Evolutionary conservation across 30 jellyfish, hydroid and myxozoan species (phyloP).

Genomic region (Phacellophora camtschatica): DNA sequence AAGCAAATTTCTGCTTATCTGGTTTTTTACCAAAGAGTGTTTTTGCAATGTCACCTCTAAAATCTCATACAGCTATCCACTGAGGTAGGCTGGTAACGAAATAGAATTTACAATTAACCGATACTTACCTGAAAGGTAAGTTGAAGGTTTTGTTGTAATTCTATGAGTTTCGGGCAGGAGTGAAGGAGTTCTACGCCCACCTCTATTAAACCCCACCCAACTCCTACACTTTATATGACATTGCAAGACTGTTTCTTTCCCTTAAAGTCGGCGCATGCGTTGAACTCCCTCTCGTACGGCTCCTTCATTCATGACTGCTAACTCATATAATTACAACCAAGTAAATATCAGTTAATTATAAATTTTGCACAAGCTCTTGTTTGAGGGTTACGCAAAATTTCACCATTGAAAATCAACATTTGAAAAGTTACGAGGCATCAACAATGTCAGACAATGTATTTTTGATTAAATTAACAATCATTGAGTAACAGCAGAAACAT

Average conservation of each 20-base stretch:
- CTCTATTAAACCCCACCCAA: constrained; percentile 19
- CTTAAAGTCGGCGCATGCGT: constrained; percentile 6
- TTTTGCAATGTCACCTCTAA: constrained; percentile 43
- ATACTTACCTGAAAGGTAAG: too few relatives aligned
- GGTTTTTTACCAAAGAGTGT: background rate
- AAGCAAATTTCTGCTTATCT: background rate
- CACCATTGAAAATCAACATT: too few relatives aligned
- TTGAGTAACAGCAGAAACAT: too few relatives aligned
- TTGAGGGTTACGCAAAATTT: too few relatives aligned
- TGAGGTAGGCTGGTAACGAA: constrained; percentile 39
- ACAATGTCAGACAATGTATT: too few relatives aligned
- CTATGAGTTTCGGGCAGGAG: constrained; percentile 73
- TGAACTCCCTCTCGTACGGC: constrained; percentile 31
- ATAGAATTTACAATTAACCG: constrained; percentile 47
- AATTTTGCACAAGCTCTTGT: too few relatives aligned
- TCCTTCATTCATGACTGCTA: constrained; percentile 57
- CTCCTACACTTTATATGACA: constrained; percentile 1
- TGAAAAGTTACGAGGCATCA: too few relatives aligned
- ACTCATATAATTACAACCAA: constrained; percentile 57
- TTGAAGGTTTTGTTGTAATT: constrained; percentile 49
- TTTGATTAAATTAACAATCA: too few relatives aligned
- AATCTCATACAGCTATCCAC: constrained; percentile 57
- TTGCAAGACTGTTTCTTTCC: background rate
- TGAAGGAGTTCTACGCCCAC: constrained; percentile 63
- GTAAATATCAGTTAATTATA: constrained; percentile 41